Evolutionary conservation across 2,113 vertebrate species (phyloP).

Genomic region (Chaetorhynchus papuensis): DNA sequence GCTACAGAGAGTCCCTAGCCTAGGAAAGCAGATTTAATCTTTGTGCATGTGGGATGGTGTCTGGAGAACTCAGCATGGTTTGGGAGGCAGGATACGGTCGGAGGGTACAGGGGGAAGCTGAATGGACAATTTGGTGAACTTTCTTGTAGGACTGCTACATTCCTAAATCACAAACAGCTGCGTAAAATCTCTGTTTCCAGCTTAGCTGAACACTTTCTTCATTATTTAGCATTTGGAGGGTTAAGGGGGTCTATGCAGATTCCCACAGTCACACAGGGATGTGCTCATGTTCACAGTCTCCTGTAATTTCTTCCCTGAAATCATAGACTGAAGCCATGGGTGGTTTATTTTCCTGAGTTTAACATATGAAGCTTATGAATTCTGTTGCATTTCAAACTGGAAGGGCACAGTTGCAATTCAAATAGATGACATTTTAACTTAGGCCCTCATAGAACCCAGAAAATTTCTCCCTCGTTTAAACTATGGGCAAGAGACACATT

Average conservation of each 20-base stretch:
- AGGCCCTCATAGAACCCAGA: neutral
- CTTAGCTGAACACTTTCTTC: neutral
- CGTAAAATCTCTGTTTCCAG: neutral
- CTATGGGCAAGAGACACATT: neutral
- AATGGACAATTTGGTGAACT: neutral
- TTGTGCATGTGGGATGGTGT: neutral
- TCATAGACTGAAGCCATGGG: neutral
- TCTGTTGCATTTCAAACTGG: neutral
- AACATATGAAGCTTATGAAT: neutral
- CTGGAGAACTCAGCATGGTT: neutral
- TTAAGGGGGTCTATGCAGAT: neutral
- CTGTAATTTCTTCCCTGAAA: neutral
- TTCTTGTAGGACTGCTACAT: neutral
- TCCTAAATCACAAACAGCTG: neutral
- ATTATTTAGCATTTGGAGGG: neutral
- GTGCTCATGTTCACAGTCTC: neutral
- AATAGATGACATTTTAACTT: neutral
- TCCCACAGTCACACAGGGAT: neutral
- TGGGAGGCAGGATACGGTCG: neutral
- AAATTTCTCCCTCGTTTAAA: neutral
- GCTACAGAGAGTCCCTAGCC: neutral
- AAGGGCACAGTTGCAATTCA: neutral
- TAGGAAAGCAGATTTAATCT: neutral
- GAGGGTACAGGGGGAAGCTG: neutral
- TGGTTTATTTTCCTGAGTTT: neutral